These are phyloP conservation scores for Drepana arcuata DNA, from an alignment of 1,140 invertebrate species.

Conservation along the genomic window DNA sequence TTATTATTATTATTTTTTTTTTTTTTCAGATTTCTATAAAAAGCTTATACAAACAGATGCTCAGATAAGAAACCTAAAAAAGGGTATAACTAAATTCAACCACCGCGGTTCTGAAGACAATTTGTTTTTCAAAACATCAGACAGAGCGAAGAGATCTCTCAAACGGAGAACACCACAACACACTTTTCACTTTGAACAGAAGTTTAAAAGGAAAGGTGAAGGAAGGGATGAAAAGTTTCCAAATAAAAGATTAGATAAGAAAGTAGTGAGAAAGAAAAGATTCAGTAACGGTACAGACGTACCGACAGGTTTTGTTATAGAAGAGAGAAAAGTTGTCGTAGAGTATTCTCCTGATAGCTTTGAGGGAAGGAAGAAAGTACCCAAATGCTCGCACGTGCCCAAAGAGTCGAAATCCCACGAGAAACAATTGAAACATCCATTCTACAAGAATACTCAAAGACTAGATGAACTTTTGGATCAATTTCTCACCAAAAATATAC, in stretches of 20 bases:
- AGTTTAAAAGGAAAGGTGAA: conserved; percentile 4
- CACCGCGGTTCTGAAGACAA: too few species aligned
- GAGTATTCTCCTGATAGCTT: conserved; percentile 18
- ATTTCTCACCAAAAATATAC: conserved; percentile 19
- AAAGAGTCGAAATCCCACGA: conserved; percentile 31
- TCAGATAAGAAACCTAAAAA: conserved; percentile 39
- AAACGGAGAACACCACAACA: neutral
- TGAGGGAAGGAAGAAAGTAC: conserved; percentile 18
- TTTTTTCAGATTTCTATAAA: conserved; percentile 43
- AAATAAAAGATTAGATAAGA: conserved; percentile 6
- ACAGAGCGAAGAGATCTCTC: conserved; percentile 33
- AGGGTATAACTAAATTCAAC: conserved; percentile 9
- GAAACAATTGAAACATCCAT: conserved; percentile 38
- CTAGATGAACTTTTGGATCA: conserved; percentile 34
- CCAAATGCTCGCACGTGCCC: conserved; percentile 36
- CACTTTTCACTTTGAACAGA: conserved; percentile 3
- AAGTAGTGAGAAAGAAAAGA: conserved; percentile 9
- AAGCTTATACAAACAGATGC: conserved; percentile 43
- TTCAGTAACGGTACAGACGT: conserved; percentile 1
- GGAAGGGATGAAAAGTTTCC: conserved; percentile 2
- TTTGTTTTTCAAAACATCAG: too few species aligned
- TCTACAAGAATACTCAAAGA: conserved; percentile 36
- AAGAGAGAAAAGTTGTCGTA: conserved; percentile 29
- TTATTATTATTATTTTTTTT: neutral
- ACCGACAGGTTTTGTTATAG: conserved; percentile 26